Percentiles rank a stretch among this genome's conserved stretches.
Evolutionary conservation across 1,140 invertebrate species (phyloP).

Genomic region (Lepidurus packardi): DNA sequence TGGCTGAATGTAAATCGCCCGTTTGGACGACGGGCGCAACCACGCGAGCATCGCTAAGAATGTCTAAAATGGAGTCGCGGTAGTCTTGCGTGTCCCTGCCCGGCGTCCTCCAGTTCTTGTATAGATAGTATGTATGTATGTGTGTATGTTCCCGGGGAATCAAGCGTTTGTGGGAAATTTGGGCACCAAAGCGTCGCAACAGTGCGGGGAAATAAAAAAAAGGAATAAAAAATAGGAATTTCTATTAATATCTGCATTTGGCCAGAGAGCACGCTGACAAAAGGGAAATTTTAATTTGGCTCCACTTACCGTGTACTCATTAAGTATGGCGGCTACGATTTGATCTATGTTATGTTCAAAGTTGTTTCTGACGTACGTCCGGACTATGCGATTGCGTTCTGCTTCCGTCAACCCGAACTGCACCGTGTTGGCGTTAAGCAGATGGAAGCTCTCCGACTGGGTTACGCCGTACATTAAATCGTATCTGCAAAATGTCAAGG

Average conservation of each 20-base stretch:
- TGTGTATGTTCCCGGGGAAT: neutral
- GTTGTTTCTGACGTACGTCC: constrained; percentile 64
- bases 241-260: constrained; percentile 13
- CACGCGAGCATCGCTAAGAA: constrained; percentile 35
- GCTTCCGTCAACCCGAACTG: constrained; percentile 48
- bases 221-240: constrained; percentile 10
- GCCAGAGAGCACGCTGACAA: neutral
- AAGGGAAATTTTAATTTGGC: neutral
- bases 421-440: constrained; percentile 53
- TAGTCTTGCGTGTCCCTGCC: constrained; percentile 32
- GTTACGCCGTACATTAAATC: constrained; percentile 84
- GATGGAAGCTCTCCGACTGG: constrained; percentile 77
- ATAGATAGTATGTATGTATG: constrained; percentile 4
- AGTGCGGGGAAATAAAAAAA: neutral
- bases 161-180: neutral
- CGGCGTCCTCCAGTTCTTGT: constrained; percentile 34
- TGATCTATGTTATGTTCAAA: constrained; percentile 38
- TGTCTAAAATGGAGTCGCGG: constrained; percentile 35
- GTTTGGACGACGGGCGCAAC: constrained; percentile 33
- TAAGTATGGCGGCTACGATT: constrained; percentile 53
- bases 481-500: constrained; percentile 53
- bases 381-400: constrained; percentile 68
- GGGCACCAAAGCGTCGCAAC: neutral
- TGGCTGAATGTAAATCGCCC: constrained; percentile 34
- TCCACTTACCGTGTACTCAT: constrained; percentile 53